Percentiles rank a stretch among this genome's conserved stretches.
Conservation (phyloP, 2,113 vertebrate genomes). For the Ahaetulla prasina region DNA sequence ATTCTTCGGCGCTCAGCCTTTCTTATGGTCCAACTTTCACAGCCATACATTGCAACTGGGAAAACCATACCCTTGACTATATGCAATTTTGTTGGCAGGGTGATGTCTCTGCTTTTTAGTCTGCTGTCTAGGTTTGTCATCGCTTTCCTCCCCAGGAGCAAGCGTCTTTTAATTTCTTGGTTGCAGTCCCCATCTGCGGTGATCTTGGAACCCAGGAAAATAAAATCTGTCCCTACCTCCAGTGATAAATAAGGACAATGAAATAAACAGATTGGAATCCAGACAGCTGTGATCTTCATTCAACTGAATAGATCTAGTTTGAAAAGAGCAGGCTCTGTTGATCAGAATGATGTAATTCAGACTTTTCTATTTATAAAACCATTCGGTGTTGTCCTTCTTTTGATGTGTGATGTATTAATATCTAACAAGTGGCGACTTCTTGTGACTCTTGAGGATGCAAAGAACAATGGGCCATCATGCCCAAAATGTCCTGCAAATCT, state of each 20-base stretch:
- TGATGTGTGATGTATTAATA: background rate
- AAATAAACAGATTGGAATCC: background rate
- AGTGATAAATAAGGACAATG: background rate
- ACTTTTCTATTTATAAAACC: background rate
- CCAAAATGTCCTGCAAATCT: background rate
- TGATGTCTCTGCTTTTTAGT: too few relatives aligned
- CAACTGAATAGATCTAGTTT: background rate
- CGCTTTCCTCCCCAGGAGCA: too few relatives aligned
- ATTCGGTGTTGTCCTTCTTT: background rate
- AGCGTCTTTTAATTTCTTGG: too few relatives aligned
- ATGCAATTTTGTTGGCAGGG: too few relatives aligned
- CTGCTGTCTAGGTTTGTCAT: too few relatives aligned
- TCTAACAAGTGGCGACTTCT: background rate
- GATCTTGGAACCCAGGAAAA: too few relatives aligned
- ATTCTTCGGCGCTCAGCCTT: too few relatives aligned
- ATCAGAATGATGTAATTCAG: background rate
- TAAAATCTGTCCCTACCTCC: too few relatives aligned
- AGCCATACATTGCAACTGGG: too few relatives aligned
- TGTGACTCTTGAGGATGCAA: background rate
- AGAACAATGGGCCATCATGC: background rate
- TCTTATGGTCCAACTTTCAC: too few relatives aligned
- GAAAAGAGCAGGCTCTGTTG: background rate
- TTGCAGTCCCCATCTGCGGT: too few relatives aligned
- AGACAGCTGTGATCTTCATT: background rate
- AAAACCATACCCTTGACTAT: too few relatives aligned